These are phyloP conservation scores for Galaxias olidus DNA, from an alignment of 2,797 vertebrate genomes.

Conservation along the genomic window DNA sequence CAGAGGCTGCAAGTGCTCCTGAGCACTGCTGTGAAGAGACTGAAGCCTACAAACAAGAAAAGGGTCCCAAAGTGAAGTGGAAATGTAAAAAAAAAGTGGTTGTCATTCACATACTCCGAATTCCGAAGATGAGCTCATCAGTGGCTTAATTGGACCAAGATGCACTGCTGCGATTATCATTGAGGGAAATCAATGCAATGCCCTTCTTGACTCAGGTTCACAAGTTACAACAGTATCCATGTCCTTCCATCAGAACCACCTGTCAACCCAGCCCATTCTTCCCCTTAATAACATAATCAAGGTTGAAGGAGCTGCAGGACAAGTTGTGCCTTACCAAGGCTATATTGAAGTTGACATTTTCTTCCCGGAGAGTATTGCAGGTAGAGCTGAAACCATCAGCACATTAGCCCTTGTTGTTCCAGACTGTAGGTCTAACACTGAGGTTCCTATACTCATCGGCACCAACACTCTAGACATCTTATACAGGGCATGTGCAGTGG, in stretches of 20 bases:
- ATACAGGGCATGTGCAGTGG: neutral
- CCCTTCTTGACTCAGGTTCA: constrained; percentile 20
- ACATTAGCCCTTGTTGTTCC: constrained; percentile 28
- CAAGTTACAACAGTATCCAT: constrained; percentile 38
- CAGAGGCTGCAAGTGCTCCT: constrained; percentile 26
- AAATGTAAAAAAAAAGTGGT: too few relatives aligned
- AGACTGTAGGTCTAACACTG: constrained; percentile 15
- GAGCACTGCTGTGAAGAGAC: constrained; percentile 22
- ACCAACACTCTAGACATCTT: constrained; percentile 22
- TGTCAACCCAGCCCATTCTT: constrained; percentile 12
- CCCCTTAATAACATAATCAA: constrained; percentile 20
- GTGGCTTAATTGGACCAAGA: constrained; percentile 3
- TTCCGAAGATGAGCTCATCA: neutral
- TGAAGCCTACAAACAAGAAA: too few relatives aligned
- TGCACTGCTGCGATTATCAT: neutral
- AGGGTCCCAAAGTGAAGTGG: constrained; percentile 1
- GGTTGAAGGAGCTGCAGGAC: constrained; percentile 21
- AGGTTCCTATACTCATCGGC: constrained; percentile 14
- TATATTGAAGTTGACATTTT: constrained; percentile 8
- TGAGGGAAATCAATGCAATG: constrained; percentile 3
- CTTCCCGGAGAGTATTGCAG: constrained; percentile 1
- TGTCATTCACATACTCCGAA: neutral
- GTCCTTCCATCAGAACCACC: constrained; percentile 16
- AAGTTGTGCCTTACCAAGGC: constrained; percentile 34
- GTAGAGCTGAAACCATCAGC: neutral